A percentile compares a stretch with the other conserved stretches of the same genome.
Evolutionary conservation across 2,888 invertebrate genomes (phyloP).

Genomic region (Agrotis puta): DNA sequence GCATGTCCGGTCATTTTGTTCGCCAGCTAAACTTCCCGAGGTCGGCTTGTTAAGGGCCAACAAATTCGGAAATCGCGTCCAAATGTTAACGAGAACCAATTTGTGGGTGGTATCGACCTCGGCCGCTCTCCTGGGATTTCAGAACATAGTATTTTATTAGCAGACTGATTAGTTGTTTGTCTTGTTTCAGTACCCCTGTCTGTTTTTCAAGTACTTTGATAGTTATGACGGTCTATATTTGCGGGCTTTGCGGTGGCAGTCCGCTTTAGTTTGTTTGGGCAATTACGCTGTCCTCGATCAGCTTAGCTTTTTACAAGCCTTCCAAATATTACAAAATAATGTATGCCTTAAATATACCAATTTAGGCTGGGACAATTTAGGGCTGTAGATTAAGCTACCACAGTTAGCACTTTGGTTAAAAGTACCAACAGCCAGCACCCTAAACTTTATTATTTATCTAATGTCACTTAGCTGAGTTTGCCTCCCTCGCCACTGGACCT

Average conservation of each 20-base stretch:
- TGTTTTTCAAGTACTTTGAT: constrained; percentile 54
- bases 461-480: constrained; percentile 32
- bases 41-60: constrained; percentile 84
- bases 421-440: neutral
- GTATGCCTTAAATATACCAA: neutral
- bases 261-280: constrained; percentile 27
- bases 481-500: neutral
- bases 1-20: constrained; percentile 86
- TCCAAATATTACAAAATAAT: neutral
- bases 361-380: neutral
- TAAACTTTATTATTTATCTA: constrained; percentile 30
- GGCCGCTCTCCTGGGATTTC: constrained; percentile 71
- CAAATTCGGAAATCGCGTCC: constrained; percentile 88
- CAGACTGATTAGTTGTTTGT: constrained; percentile 83
- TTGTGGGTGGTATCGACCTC: constrained; percentile 79
- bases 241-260: constrained; percentile 26
- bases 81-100: constrained; percentile 89
- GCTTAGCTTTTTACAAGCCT: constrained; percentile 2
- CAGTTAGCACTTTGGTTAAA: neutral
- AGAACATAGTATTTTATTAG: constrained; percentile 80
- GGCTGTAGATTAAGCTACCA: neutral
- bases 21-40: constrained; percentile 80
- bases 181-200: constrained; percentile 62
- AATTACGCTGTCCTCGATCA: neutral
- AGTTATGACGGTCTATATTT: constrained; percentile 39